A percentile compares a stretch with the other conserved stretches of the same genome.
phyloP scores from a whole-genome alignment of 2,113 vertebrate genomes.

The Chaetodon auriga region DNA sequence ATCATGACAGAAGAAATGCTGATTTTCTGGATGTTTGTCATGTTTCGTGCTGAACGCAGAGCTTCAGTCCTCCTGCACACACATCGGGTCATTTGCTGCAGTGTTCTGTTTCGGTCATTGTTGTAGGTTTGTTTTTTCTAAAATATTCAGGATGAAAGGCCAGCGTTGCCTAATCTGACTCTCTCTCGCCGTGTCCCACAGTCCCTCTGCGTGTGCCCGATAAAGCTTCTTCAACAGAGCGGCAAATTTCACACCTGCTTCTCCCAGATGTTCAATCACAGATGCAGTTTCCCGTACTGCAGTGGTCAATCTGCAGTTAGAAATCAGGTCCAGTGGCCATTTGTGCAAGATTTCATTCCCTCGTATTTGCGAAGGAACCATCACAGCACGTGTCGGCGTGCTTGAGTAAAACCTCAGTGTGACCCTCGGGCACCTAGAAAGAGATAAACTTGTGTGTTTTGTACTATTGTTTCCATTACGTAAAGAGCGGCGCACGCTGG shows the following conservation, averaged over 20 bases:
- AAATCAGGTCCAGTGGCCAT: background rate
- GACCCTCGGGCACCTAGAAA: too few relatives aligned
- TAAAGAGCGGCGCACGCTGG: too few relatives aligned
- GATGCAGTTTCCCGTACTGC: background rate
- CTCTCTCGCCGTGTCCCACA: background rate
- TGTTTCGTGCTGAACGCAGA: background rate
- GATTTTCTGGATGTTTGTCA: background rate
- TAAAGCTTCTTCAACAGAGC: constrained; percentile 6
- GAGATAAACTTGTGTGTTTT: too few relatives aligned
- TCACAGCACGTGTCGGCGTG: too few relatives aligned
- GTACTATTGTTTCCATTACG: too few relatives aligned
- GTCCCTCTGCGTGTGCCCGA: background rate
- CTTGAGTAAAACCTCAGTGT: too few relatives aligned
- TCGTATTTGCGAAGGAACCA: background rate
- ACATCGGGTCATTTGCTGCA: background rate
- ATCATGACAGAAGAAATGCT: background rate
- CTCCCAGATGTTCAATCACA: constrained; percentile 12
- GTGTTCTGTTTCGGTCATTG: background rate
- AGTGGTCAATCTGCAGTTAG: background rate
- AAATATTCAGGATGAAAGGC: background rate
- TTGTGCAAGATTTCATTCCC: background rate
- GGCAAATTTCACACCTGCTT: constrained; percentile 27
- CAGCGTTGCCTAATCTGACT: background rate
- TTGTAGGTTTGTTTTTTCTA: background rate
- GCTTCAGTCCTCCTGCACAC: background rate